Evolutionary conservation across 1,140 invertebrate species (phyloP), one percentile per base, ranked within the genome.

Genomic region (Sesamia nonagrioides): DNA sequence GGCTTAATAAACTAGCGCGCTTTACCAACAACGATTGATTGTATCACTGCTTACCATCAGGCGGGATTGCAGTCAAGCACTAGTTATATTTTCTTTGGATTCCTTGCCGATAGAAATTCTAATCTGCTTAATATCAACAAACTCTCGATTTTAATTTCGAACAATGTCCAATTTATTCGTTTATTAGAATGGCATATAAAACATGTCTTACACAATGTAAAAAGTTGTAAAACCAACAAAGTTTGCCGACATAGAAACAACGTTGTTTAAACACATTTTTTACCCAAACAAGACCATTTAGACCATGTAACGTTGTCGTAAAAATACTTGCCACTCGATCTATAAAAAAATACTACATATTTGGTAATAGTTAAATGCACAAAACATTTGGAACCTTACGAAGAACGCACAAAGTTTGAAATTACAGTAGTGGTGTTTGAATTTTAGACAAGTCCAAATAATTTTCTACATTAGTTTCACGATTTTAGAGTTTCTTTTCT

Each of bases 321-420:
- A 54, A 75, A 52, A 50, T 35, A 50, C 48, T 77, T 17, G 61
- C 35, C 35, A 50, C 42, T 77, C 18, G 60, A n/a, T 66, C 45
- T 77, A 77, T 68, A 68, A 77, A 77, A 76, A 35, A n/a, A n/a
- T 15, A 66, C 42, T 33, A 68, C 50, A 68, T 54, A 54, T 77
- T 68, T 66, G 60, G 27, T 42, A 68, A 77, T 45, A 54, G 21
- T 27, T 9, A 7, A 58, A 15, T 2, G n/a, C 17, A n/a, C 35
- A 68, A 40, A 21, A 11, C 27, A 66, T 68, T 37, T 17, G 54
- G 8, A n/a, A 68, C 48, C 48, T 56, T 77, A 52, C 2, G 2
- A 1, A 6, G 13, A n/a, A n/a, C 11, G 27, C 5, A 11, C 17
- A 9, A 54, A 40, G 27, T 66, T 68, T 35, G 0, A 58, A 73